Conservation (phyloP, 2,888 invertebrate species). For the Erynnis tages region DNA sequence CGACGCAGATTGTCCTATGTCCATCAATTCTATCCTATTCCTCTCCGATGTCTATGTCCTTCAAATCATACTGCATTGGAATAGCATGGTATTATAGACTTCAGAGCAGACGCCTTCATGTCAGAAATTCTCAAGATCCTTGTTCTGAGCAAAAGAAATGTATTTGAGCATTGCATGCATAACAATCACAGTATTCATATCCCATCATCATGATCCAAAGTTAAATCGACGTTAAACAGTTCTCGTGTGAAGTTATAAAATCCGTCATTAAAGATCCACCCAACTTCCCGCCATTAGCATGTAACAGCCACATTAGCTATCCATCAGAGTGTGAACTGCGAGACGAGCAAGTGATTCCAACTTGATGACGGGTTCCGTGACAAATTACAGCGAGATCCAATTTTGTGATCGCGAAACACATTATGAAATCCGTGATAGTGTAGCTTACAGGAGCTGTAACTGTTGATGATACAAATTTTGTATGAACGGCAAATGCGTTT, state of each 20-base stretch:
- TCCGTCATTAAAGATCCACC: background rate
- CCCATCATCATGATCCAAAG: too few species aligned
- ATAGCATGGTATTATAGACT: too few species aligned
- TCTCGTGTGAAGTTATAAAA: background rate
- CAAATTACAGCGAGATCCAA: constrained; percentile 19
- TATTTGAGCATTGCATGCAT: too few species aligned
- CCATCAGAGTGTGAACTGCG: constrained; percentile 24
- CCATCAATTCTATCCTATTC: too few species aligned
- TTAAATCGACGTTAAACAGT: background rate
- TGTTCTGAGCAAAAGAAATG: too few species aligned
- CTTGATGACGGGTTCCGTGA: constrained; percentile 22
- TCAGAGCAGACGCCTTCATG: too few species aligned
- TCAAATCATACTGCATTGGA: too few species aligned
- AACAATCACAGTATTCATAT: too few species aligned
- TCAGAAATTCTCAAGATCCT: too few species aligned
- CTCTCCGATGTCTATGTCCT: too few species aligned
- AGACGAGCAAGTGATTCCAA: constrained; percentile 23
- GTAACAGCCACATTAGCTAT: constrained; percentile 15
- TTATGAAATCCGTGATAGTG: constrained; percentile 5
- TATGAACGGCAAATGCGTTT: too few species aligned
- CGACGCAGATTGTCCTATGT: too few species aligned
- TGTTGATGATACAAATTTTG: background rate
- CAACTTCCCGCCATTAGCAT: background rate
- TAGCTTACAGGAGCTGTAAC: background rate
- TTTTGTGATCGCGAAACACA: constrained; percentile 19